phyloP scores from a whole-genome alignment of 2,113 vertebrate species.

The Desmodus rotundus region DNA sequence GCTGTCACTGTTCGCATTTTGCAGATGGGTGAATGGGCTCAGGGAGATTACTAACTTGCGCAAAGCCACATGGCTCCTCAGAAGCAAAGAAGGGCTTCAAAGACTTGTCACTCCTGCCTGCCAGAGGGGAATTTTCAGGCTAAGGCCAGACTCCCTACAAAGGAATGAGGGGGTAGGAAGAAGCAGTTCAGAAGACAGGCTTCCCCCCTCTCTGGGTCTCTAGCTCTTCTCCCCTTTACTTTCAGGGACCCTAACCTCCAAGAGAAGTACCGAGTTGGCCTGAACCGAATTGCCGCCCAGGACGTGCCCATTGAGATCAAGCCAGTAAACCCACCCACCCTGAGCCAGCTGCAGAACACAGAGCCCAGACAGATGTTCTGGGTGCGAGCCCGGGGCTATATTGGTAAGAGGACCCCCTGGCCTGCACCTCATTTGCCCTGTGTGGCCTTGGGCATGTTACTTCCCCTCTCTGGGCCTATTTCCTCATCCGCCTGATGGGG shows the following conservation, averaged over 20 bases:
- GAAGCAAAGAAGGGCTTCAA: not conserved
- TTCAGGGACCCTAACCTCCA: constrained; percentile 87
- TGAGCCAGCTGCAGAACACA: constrained; percentile 58
- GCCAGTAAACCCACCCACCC: constrained; percentile 84
- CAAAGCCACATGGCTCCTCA: not conserved
- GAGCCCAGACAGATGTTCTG: constrained; percentile 92
- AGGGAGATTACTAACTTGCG: not conserved
- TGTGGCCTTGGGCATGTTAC: not conserved
- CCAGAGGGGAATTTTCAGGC: not conserved
- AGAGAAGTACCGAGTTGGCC: constrained; percentile 81
- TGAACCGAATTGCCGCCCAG: constrained; percentile 88
- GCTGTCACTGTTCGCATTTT: not conserved
- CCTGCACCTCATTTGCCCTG: not conserved
- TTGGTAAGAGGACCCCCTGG: constrained; percentile 83
- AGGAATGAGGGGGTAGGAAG: not conserved
- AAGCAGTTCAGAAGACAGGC: not conserved
- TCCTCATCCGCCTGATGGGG: not conserved
- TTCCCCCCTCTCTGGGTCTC: not conserved
- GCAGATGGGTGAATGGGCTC: not conserved
- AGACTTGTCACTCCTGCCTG: not conserved
- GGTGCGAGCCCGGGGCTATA: constrained; percentile 91
- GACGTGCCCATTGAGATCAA: constrained; percentile 94
- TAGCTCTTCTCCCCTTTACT: not conserved
- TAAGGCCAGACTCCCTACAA: not conserved
- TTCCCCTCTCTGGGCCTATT: not conserved